Evolutionary conservation across 2,888 invertebrate genomes (phyloP), one percentile per base, ranked within the genome.

Genomic region (Abrostola tripartita): DNA sequence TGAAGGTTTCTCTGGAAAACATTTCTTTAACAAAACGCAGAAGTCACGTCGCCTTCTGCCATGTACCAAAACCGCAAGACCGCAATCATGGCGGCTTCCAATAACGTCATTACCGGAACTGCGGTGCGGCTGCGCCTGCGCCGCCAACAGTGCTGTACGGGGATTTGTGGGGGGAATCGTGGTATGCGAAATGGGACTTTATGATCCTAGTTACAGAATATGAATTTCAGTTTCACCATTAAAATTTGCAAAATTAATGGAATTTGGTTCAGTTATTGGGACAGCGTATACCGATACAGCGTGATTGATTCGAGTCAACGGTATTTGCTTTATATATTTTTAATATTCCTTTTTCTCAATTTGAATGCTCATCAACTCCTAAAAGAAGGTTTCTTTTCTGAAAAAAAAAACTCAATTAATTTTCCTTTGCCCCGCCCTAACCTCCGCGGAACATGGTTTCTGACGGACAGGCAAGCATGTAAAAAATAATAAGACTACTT

Each of bases 11-110:
- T 57, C 40, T 8, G 12, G 36, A 51, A 60, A 52, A 61, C 50
- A 71, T 75, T 69, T 60, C 44, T 40, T 24, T 52, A 24, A 24
- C 24, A 40, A 60, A 75, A 61, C 47, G 14, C 50, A 55, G 11
- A 37, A 60, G 58, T 60, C 59, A 55, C 57, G 51, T 63, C 55
- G 37, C 42, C 47, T 24, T 10, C 44, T 52, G 53, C 56, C 67
- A 54, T 71, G 69, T 74, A 61, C 74, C 55, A 52, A 61, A 69
- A 81, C 81, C 79, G 61, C 79, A 57, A 78, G 52, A 85, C 86
- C 86, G 77, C 89, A 85, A 84, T 76, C 74, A 77, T 82, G 78
- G 81, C 70, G 76, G 78, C 83, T 87, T 88, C 86, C 82, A 61
- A 68, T 82, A 88, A 82, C 79, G 72, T 83, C 79, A 84, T 88